phyloP scores from a whole-genome alignment of 2,797 vertebrate species.

The Danio jaintianensis region DNA sequence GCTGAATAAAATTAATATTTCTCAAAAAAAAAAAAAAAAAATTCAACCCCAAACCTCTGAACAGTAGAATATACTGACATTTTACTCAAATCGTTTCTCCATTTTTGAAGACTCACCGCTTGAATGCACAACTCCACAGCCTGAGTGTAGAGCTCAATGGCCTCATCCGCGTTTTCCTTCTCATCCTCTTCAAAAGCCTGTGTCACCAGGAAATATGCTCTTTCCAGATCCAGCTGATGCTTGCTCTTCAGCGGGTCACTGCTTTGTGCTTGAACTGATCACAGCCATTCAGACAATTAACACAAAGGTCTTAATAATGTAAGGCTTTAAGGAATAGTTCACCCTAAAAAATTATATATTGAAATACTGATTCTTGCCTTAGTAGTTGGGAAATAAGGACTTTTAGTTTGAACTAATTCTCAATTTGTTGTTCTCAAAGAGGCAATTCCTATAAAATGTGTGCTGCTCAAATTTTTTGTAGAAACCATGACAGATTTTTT shows the following conservation, averaged over 20 bases:
- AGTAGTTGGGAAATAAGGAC: too few species aligned
- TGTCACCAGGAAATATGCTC: constrained; percentile 94
- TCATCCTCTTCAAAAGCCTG: constrained; percentile 98
- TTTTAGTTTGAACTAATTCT: too few species aligned
- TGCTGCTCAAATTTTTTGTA: too few species aligned
- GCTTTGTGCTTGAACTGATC: constrained; percentile 88
- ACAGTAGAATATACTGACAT: not conserved
- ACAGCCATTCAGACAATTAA: not conserved
- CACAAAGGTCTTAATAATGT: not conserved
- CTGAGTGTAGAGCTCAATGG: constrained; percentile 94
- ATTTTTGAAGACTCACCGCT: constrained; percentile 80
- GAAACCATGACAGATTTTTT: too few species aligned
- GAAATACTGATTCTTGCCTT: too few species aligned
- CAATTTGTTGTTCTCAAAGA: too few species aligned
- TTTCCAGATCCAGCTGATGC: constrained; percentile 94
- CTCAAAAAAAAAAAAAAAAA: too few species aligned
- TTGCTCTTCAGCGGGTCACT: constrained; percentile 92
- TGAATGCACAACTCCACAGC: constrained; percentile 96
- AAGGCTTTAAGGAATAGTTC: not conserved
- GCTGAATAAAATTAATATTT: not conserved
- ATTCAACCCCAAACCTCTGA: not conserved
- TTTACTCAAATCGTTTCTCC: not conserved
- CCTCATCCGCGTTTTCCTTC: constrained; percentile 91
- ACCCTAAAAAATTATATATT: not conserved
- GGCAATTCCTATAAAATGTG: too few species aligned